Base-by-base conservation (phyloP, 64 coral and sea anemone species). In the Pachyseris speciosa region DNA sequence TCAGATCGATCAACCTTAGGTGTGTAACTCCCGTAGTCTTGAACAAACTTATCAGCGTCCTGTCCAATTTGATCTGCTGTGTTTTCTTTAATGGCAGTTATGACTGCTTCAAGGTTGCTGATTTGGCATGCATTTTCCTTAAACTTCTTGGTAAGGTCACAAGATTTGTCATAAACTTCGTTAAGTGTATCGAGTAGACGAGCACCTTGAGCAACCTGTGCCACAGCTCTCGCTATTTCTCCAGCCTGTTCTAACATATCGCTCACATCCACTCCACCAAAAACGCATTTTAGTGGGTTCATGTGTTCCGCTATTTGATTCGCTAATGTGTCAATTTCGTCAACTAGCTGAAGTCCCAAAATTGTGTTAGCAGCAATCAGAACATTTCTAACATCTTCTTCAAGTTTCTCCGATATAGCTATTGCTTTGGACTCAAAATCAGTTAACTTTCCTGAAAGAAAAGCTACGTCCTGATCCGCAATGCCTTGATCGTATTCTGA, bases 401-500 rank as follows among this genome's bases (percentile, higher is more conserved):
- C 66, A 8, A 90, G 11, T 37, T 90, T 90, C 7, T 69, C 47
- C 20, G 61, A 49, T 22, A 90, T n/a, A 9, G 40, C 13, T 36
- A 12, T 55, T 64, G 88, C 37, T 0, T 90, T 69, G 17, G 39
- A 51, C 9, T 78, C 55, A 80, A 90, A 90, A 11, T 80, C 75
- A 37, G 0, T 49, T 28, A 90, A 42, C 55, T 90, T 90, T 22
- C 63, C 88, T 37, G 64, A 17, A 7, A 90, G 61, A 12, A 80
- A 90, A 2, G 17, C 17, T 12, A 80, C 88, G 29, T 90, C 88
- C 12, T 40, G 38, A n/a, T 70, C 52, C 8, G 60, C 88, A 49
- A 90, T 80, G 19, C 45, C 51, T 69, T 90, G 74, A 38, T 90
- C 88, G 27, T 80, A 80, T 37, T 80, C 24, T 90, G 88, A 53